Evolutionary conservation across 2,797 vertebrate species (phyloP).

Genomic region (Eupleurogrammus muticus): DNA sequence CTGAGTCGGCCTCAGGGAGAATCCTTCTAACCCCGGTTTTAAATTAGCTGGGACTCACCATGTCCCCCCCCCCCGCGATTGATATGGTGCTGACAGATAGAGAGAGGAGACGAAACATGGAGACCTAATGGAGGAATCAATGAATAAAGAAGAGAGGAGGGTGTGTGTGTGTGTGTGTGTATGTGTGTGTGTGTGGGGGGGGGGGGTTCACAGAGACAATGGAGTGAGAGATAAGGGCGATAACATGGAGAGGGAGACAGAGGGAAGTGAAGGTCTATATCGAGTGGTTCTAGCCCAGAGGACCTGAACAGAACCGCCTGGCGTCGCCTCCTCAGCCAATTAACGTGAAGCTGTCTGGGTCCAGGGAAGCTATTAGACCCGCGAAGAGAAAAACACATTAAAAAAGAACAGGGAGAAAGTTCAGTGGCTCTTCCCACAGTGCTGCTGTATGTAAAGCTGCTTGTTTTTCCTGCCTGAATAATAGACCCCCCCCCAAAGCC

Average conservation of each 20-base stretch:
- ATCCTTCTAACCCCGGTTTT: constrained; percentile 50
- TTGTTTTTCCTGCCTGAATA: constrained; percentile 83
- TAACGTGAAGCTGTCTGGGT: constrained; percentile 83
- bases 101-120: constrained; percentile 38
- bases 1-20: constrained; percentile 46
- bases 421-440: constrained; percentile 65
- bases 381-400: constrained; percentile 80
- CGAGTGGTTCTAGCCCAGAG: constrained; percentile 77
- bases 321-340: constrained; percentile 80
- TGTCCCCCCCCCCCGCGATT: constrained; percentile 61
- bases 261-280: constrained; percentile 73
- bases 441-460: constrained; percentile 77
- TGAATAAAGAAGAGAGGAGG: constrained; percentile 19
- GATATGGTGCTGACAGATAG: constrained; percentile 64
- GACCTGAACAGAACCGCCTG: constrained; percentile 78
- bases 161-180: constrained; percentile 16
- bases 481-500: constrained; percentile 71
- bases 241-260: constrained; percentile 40
- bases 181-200: constrained; percentile 11
- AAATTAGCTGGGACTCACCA: constrained; percentile 68
- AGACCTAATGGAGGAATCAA: constrained; percentile 42
- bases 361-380: constrained; percentile 82
- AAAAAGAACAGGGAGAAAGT: constrained; percentile 80
- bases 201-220: constrained; percentile 48
- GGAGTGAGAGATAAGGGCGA: constrained; percentile 35